These are phyloP conservation scores for Forbesichthys papilliferus DNA, from an alignment of 2,113 vertebrate genomes.

Conservation along the genomic window DNA sequence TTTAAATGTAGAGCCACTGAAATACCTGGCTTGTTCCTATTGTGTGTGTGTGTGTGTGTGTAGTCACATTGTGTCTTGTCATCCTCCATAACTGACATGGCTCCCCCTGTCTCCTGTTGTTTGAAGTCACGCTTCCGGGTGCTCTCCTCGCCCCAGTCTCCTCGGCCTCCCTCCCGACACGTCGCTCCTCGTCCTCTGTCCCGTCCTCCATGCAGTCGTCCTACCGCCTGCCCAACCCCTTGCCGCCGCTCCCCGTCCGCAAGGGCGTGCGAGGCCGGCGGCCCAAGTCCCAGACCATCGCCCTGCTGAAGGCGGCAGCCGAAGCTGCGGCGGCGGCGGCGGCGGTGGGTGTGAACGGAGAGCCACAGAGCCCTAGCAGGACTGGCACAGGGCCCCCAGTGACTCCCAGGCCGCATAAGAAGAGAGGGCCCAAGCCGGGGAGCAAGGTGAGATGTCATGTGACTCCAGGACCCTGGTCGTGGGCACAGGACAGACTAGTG, in stretches of 20 bases:
- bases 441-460: constrained; percentile 84
- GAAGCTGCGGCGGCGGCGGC: constrained; percentile 66
- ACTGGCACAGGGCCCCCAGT: constrained; percentile 75
- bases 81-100: neutral
- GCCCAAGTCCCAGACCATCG: constrained; percentile 80
- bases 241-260: constrained; percentile 79
- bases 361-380: constrained; percentile 66
- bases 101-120: constrained; percentile 48
- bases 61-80: neutral
- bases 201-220: constrained; percentile 85
- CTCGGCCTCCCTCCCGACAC: constrained; percentile 75
- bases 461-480: neutral
- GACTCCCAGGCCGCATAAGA: constrained; percentile 81
- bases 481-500: neutral
- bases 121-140: constrained; percentile 82
- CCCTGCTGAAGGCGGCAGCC: constrained; percentile 78
- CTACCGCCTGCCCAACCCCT: constrained; percentile 82
- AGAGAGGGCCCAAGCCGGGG: constrained; percentile 85
- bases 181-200: constrained; percentile 81
- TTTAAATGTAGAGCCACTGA: neutral
- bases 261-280: constrained; percentile 84
- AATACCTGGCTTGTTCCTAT: neutral
- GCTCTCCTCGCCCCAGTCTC: constrained; percentile 78
- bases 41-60: neutral
- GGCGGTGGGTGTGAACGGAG: constrained; percentile 76